Conservation (phyloP, 2,797 vertebrate genomes). For the Cuculus canorus region DNA sequence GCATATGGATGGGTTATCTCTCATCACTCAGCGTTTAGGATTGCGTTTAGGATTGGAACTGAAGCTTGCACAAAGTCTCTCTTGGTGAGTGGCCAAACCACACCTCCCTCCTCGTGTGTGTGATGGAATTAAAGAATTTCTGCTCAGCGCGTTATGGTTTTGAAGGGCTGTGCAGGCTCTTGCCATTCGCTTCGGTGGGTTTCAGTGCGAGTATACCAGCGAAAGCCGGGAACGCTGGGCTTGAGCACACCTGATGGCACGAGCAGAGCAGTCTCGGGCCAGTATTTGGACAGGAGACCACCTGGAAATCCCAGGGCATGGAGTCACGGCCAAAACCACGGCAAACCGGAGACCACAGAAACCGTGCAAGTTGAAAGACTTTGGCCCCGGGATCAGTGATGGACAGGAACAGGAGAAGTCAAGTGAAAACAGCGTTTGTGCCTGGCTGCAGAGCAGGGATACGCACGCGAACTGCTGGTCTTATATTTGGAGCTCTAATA, state of each 20-base stretch:
- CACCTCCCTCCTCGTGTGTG: conserved; percentile 45
- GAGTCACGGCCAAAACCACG: neutral
- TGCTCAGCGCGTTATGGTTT: neutral
- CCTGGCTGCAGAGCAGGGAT: neutral
- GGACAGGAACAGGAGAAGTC: conserved; percentile 50
- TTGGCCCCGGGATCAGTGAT: neutral
- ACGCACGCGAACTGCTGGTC: neutral
- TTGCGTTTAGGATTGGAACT: conserved; percentile 39
- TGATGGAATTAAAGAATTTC: conserved; percentile 42
- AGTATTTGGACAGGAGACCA: neutral
- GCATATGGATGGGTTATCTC: conserved; percentile 60
- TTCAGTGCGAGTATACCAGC: neutral
- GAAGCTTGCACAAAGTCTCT: conserved; percentile 45
- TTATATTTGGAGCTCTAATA: neutral
- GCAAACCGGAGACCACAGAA: neutral
- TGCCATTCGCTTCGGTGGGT: neutral
- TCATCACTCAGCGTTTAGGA: conserved; percentile 45
- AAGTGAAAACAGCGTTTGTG: conserved; percentile 9
- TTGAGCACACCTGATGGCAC: neutral
- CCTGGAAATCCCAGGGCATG: neutral
- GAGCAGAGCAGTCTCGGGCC: neutral
- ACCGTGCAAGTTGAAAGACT: neutral
- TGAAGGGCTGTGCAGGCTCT: neutral
- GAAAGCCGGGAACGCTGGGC: neutral
- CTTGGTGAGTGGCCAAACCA: conserved; percentile 63